phyloP scores from a whole-genome alignment of 1,140 invertebrate genomes.

The Elymnias hypermnestra region DNA sequence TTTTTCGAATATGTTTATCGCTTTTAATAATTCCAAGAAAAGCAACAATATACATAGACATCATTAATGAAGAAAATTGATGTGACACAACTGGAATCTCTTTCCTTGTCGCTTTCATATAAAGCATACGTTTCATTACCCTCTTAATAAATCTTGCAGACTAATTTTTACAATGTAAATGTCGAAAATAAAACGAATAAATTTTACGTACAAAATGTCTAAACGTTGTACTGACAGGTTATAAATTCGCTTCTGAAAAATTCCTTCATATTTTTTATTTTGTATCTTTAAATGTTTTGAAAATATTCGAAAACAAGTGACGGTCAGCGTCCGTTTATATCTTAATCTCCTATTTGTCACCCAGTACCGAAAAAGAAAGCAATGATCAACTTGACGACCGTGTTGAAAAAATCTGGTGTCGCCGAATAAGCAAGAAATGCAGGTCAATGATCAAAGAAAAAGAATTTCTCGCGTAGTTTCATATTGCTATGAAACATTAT shows the following conservation, averaged over 20 bases:
- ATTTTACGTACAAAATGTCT: conserved; percentile 9
- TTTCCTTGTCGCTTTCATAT: no score
- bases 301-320: conserved; percentile 13
- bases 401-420: conserved; percentile 38
- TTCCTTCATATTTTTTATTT: no score
- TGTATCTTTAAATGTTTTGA: no score
- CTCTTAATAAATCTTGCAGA: neutral
- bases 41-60: no score
- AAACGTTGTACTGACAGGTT: conserved; percentile 13
- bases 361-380: conserved; percentile 29
- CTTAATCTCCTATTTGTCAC: conserved; percentile 34
- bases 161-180: no score
- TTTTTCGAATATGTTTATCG: no score
- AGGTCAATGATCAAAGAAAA: conserved; percentile 46
- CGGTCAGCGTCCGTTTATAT: conserved; percentile 37
- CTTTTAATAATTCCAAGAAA: no score
- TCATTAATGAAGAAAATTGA: no score
- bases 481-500: conserved; percentile 39
- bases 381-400: conserved; percentile 25
- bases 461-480: conserved; percentile 30
- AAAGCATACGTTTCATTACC: neutral
- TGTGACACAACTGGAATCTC: no score
- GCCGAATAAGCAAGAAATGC: conserved; percentile 37
- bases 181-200: conserved; percentile 9
- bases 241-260: no score